These are phyloP conservation scores for Coenonympha arcania DNA, from an alignment of 2,888 invertebrate genomes.

Conservation along the genomic window DNA sequence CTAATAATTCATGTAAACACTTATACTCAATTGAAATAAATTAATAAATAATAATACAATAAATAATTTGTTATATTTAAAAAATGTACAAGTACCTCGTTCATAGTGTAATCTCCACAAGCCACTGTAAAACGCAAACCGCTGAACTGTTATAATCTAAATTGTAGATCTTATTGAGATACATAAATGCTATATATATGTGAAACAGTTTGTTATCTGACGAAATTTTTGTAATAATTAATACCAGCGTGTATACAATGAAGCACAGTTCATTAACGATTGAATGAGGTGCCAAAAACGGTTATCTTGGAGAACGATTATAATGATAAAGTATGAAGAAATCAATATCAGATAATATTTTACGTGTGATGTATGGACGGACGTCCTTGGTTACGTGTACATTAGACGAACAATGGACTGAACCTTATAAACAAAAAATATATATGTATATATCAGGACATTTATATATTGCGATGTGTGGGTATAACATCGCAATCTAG, in stretches of 20 bases:
- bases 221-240: background rate
- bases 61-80: no score
- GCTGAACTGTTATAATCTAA: constrained; percentile 34
- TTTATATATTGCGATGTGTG: no score
- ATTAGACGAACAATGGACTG: no score
- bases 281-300: constrained; percentile 9
- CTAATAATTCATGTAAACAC: no score
- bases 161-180: constrained; percentile 12
- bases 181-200: constrained; percentile 3
- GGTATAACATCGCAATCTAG: no score
- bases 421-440: no score
- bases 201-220: background rate
- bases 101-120: constrained; percentile 51
- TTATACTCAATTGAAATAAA: no score
- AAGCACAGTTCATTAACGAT: constrained; percentile 3
- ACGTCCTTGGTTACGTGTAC: background rate
- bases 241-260: constrained; percentile 2
- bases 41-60: no score
- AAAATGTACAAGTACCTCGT: constrained; percentile 34
- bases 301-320: constrained; percentile 16
- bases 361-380: background rate
- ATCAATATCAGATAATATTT: constrained; percentile 15
- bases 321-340: constrained; percentile 7
- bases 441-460: no score
- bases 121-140: constrained; percentile 42